phyloP scores from a whole-genome alignment of 2,797 vertebrate genomes.

The Vipera latastei region DNA sequence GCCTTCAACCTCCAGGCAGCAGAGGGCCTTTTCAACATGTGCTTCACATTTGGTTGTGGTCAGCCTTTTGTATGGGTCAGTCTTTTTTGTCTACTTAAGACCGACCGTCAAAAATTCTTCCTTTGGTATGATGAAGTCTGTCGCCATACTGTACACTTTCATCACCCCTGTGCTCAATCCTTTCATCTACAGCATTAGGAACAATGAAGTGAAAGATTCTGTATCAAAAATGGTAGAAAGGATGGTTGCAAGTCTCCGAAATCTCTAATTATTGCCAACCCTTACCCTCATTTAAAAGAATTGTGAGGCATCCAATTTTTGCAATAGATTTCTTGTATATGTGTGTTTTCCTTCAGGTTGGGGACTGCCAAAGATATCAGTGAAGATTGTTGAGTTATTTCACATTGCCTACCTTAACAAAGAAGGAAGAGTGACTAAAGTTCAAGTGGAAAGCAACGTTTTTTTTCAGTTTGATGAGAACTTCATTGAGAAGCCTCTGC shows the following conservation, averaged over 20 bases:
- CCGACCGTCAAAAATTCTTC: slow-evolving; percentile 10
- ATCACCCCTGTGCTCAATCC: slow-evolving; percentile 36
- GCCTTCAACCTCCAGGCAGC: neutral
- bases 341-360: no score
- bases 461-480: no score
- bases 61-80: slow-evolving; percentile 17
- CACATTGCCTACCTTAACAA: no score
- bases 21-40: slow-evolving; percentile 28
- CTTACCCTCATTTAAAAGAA: neutral
- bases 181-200: slow-evolving; percentile 37
- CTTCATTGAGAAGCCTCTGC: no score
- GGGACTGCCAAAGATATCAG: no score
- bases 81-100: slow-evolving; percentile 38
- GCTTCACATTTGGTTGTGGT: slow-evolving; percentile 23
- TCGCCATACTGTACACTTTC: slow-evolving; percentile 26
- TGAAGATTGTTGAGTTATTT: no score
- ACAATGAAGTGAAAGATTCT: slow-evolving; percentile 19
- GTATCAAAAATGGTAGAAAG: neutral
- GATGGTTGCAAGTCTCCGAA: neutral
- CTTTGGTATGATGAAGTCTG: slow-evolving; percentile 10
- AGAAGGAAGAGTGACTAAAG: no score
- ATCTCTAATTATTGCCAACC: neutral
- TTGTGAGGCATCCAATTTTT: neutral
- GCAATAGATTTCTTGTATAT: neutral
- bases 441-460: neutral